A percentile compares a stretch with the other conserved stretches of the same genome.
Conservation (phyloP, 2,888 invertebrate species). For the Panorpa germanica region DNA sequence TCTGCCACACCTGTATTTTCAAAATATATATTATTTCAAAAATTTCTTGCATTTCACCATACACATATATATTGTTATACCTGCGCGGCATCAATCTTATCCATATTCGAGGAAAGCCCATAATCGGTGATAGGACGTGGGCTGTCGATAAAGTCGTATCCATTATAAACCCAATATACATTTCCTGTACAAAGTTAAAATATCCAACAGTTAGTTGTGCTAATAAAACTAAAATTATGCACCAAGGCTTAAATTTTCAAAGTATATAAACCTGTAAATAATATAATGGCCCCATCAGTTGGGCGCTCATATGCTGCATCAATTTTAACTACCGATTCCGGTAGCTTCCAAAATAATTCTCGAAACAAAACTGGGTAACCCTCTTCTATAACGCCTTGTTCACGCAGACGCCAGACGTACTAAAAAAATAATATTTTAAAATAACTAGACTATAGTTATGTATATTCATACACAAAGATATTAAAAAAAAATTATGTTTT, state of each 20-base stretch:
- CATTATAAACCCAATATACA: slow-evolving; percentile 47
- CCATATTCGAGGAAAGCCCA: slow-evolving; percentile 36
- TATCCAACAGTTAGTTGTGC: neutral
- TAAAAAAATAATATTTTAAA: too few relatives aligned
- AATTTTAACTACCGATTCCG: slow-evolving; percentile 30
- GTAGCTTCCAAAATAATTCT: slow-evolving; percentile 39
- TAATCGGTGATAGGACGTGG: slow-evolving; percentile 40
- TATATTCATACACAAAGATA: too few relatives aligned
- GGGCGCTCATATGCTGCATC: slow-evolving; percentile 52
- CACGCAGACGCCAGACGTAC: slow-evolving; percentile 46
- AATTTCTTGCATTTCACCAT: slow-evolving; percentile 19
- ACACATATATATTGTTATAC: slow-evolving; percentile 20
- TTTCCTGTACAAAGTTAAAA: slow-evolving; percentile 25
- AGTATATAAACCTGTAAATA: slow-evolving; percentile 37
- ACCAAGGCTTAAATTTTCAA: slow-evolving; percentile 7
- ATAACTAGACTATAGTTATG: too few relatives aligned
- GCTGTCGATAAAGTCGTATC: slow-evolving; percentile 31
- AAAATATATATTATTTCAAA: too few relatives aligned
- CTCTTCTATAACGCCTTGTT: slow-evolving; percentile 23
- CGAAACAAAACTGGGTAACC: slow-evolving; percentile 33
- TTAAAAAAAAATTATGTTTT: too few relatives aligned
- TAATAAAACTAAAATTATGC: slow-evolving; percentile 4
- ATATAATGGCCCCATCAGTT: slow-evolving; percentile 42
- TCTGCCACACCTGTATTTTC: too few relatives aligned
- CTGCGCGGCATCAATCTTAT: slow-evolving; percentile 49